Percentiles rank a stretch among this genome's conserved stretches.
Conservation (phyloP, 2,113 vertebrate genomes). For the Crocuta crocuta region DNA sequence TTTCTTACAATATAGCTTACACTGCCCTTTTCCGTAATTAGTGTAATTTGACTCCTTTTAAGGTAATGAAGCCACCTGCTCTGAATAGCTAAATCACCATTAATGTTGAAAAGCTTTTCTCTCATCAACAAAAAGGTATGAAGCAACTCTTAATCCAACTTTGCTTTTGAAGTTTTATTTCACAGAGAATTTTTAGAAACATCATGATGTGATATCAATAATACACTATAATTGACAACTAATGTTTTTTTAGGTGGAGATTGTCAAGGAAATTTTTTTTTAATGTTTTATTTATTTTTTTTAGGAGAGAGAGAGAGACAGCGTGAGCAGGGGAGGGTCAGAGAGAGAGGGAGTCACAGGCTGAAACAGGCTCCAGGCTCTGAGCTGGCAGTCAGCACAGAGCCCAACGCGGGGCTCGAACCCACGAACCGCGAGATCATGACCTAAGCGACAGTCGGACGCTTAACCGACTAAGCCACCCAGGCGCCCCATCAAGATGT, state of each 20-base stretch:
- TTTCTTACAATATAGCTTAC: slow-evolving; percentile 55
- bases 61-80: slow-evolving; percentile 68
- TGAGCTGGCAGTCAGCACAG: too few relatives aligned
- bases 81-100: slow-evolving; percentile 65
- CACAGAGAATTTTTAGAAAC: neutral
- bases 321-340: too few relatives aligned
- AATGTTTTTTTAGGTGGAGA: neutral
- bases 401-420: too few relatives aligned
- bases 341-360: too few relatives aligned
- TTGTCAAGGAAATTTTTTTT: neutral
- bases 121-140: slow-evolving; percentile 10
- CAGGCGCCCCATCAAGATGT: too few relatives aligned
- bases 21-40: slow-evolving; percentile 70
- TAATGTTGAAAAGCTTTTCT: slow-evolving; percentile 62
- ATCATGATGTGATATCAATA: slow-evolving; percentile 17
- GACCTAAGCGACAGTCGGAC: too few relatives aligned
- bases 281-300: too few relatives aligned
- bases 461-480: too few relatives aligned
- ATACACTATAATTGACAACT: neutral
- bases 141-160: slow-evolving; percentile 15
- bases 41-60: slow-evolving; percentile 73
- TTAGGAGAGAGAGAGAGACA: too few relatives aligned
- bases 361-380: too few relatives aligned
- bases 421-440: too few relatives aligned
- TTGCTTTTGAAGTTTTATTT: slow-evolving; percentile 36